Conservation (phyloP, 2,888 invertebrate species). For the Xestia c-nigrum region DNA sequence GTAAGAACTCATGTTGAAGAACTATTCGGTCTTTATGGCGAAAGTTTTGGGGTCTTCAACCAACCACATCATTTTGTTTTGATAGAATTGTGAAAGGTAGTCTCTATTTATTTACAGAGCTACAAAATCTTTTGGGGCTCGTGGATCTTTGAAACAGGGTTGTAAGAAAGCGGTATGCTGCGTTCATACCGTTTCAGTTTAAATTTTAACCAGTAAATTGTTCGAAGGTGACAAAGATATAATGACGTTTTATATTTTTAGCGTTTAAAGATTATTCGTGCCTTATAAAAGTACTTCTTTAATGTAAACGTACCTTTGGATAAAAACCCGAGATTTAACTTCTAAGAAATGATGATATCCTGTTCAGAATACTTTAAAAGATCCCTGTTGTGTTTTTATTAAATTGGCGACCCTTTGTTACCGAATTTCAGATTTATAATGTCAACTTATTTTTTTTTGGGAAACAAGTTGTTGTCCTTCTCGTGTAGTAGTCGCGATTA, state of each 20-base stretch:
- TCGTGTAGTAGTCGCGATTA: neutral
- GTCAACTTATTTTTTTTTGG: neutral
- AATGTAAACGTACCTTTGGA: neutral
- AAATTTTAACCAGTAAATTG: neutral
- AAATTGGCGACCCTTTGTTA: neutral
- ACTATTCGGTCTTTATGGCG: slow-evolving; percentile 26
- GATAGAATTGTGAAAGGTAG: neutral
- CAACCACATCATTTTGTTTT: slow-evolving; percentile 30
- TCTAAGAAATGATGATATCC: neutral
- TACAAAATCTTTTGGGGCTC: neutral
- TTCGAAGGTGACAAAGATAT: neutral
- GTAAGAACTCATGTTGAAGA: slow-evolving; percentile 21
- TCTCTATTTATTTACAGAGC: neutral
- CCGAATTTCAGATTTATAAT: neutral
- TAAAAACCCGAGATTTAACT: neutral
- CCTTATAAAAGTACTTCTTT: neutral
- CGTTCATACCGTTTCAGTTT: neutral
- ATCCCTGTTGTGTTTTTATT: neutral
- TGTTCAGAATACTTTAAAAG: neutral
- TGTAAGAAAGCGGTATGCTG: neutral
- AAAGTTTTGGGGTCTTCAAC: slow-evolving; percentile 24
- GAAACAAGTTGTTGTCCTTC: neutral
- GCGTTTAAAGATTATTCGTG: neutral
- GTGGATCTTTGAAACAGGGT: neutral
- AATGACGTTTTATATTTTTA: neutral